These are phyloP conservation scores for Drosophila parabipectinata DNA, from an alignment of 1,140 invertebrate species.

Conservation along the genomic window DNA sequence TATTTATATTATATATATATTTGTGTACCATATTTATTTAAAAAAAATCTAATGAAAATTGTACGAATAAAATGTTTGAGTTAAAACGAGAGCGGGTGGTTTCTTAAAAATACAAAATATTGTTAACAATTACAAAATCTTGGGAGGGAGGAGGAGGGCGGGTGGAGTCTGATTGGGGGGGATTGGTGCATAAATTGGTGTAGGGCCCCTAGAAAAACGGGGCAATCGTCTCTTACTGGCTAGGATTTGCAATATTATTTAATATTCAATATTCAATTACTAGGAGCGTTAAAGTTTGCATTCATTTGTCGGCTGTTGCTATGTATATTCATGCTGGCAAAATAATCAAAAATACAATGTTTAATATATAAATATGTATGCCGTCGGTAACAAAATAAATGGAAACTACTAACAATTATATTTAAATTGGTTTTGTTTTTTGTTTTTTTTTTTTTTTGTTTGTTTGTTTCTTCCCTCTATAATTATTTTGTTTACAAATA, in stretches of 20 bases:
- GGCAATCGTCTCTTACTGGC: slow-evolving; percentile 52
- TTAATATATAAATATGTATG: slow-evolving; percentile 17
- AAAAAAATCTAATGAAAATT: slow-evolving; percentile 43
- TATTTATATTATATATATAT: slow-evolving; percentile 5
- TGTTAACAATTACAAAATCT: slow-evolving; percentile 41
- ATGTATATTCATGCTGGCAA: slow-evolving; percentile 30
- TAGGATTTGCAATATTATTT: slow-evolving; percentile 18
- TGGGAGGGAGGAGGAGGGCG: too few species aligned
- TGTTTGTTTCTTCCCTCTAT: slow-evolving; percentile 42
- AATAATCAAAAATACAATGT: slow-evolving; percentile 45
- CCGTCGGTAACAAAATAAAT: slow-evolving; percentile 52
- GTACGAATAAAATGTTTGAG: slow-evolving; percentile 33
- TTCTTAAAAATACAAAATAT: slow-evolving; percentile 9
- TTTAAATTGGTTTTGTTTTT: slow-evolving; percentile 46
- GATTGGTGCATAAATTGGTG: slow-evolving; percentile 14
- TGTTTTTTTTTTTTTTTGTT: too few species aligned
- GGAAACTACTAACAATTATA: slow-evolving; percentile 67
- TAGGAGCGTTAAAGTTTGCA: slow-evolving; percentile 68
- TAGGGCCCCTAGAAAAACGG: slow-evolving; percentile 55
- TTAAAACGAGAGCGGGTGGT: slow-evolving; percentile 1
- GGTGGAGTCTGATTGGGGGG: slow-evolving; percentile 2
- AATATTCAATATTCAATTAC: slow-evolving; percentile 72
- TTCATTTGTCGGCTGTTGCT: slow-evolving; percentile 41
- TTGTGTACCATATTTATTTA: slow-evolving; percentile 6
- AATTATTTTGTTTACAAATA: slow-evolving; percentile 78